Base-by-base conservation (phyloP, 2,797 vertebrate species). In the Pachyuromys duprasi region DNA sequence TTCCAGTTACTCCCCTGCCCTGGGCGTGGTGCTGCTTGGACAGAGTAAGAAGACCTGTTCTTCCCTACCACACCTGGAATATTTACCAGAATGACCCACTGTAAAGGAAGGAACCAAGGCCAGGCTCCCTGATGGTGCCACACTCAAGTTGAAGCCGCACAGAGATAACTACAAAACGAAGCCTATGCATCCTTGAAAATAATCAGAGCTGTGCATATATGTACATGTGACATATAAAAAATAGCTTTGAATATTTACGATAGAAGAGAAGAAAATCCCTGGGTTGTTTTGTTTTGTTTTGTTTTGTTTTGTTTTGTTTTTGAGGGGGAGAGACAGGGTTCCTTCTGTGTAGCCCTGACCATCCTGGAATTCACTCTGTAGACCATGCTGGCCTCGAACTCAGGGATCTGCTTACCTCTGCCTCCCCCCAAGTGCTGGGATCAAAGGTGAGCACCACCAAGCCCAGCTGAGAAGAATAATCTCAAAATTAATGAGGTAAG, bases 191-290 rank as follows among this genome's bases (percentile, higher is more conserved):
- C 49, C 33, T 53, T 17, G 49, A 42, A 86, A 90, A 36, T 57
- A 60, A 75, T 20, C 81, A 81, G 74, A 81, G 53, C 2, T 53
- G 24, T 36, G 33, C 15, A 22, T 8, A 22, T 33, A 22, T 62
- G 42, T 9, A 62, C 12, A 55, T 20, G 39, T 53, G 45, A 36
- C 26, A n/a, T 53, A 69, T 62, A 28, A 28, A 20, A 36, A 8
- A 53, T 18, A 67, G 39, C 18, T 22, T 55, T 62, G 14, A 28
- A 8, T 86, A 76, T 28, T 89, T 86, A 42, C 39, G 55, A 36
- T 63, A 91, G 78, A 45, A 76, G 84, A 93, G 63, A 65, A 90
- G 55, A 90, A 91, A 91, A 45, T 75, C 72, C 72, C 13, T 75
- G 9, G n/a, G n/a, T n/a, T n/a, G n/a, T n/a, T 63, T 75, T 15